Evolutionary conservation across 2,797 vertebrate genomes (phyloP), one percentile per base, ranked within the genome.

Genomic region (Balearica regulorum): DNA sequence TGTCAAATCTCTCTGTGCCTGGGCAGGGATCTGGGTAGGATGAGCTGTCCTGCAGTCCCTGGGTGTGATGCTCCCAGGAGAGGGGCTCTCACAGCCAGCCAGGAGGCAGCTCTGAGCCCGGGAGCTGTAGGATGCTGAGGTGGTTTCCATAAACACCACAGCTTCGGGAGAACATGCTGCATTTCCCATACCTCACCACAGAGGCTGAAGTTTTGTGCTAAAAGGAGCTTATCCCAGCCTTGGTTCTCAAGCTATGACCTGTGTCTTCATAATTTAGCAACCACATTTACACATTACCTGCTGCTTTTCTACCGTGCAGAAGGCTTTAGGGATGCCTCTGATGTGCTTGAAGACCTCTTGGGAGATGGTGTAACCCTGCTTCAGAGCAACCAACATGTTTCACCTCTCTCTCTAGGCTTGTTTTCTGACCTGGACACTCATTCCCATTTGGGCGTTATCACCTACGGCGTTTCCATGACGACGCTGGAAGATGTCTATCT

Each of bases 401-500:
- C 18, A 6, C 77, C 33, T 76, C 37, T 91, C 39, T 58, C 93
- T 93, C 75, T 8, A 99, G 99, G 98, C 19, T 97, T 99, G 96
- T 99, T 99, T 98, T 98, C 98, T 5, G 98, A 99, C 96, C 97
- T 99, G 8, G 99, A 99, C 96, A 97, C 96, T 79, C 98, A 98
- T 66, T 98, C 98, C 62, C 91, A 98, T 87, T 97, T 99, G 94
- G 99, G 99, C 8, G 98, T 99, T 53, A 98, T 98, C 97, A 99
- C 99, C 96, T 99, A 99, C 0, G 99, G 99, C 0, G 99, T 99
- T 96, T 99, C 99, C 96, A 99, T 99, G 99, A 99, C 99, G 1
- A 99, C 99, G 0, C 98, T 99, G 97, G 99, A 99, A 97, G 99
- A 99, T 69, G 99, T 99, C 33, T 99, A 99, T 85, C 98, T 99